Conservation (phyloP, 2,797 vertebrate genomes). For the Epinephelus malabaricus region DNA sequence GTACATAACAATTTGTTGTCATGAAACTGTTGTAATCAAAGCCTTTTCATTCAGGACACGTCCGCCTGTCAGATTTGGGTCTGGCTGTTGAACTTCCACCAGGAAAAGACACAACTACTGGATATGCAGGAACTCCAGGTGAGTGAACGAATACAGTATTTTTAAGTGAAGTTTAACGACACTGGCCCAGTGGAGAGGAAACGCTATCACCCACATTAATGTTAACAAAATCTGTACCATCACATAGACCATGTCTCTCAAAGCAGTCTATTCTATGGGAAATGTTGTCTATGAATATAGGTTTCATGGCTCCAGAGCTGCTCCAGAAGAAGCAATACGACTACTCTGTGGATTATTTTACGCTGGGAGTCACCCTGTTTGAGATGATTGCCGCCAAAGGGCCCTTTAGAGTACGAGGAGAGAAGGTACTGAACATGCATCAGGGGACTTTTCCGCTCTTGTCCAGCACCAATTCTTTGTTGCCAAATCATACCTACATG, state of each 20-base stretch:
- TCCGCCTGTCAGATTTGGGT: constrained; percentile 87
- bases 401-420: constrained; percentile 84
- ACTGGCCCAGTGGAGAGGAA: neutral
- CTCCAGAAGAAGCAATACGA: constrained; percentile 84
- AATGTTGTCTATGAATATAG: constrained; percentile 54
- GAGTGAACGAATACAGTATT: constrained; percentile 1
- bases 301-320: constrained; percentile 88
- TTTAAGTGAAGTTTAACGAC: neutral
- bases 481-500: neutral
- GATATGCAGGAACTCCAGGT: constrained; percentile 88
- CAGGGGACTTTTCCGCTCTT: neutral
- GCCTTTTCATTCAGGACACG: constrained; percentile 76
- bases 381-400: constrained; percentile 88
- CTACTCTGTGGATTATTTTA: constrained; percentile 87
- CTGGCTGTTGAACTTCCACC: constrained; percentile 85
- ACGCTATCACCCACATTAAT: neutral
- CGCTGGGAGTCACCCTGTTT: constrained; percentile 85
- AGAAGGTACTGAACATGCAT: constrained; percentile 72
- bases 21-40: constrained; percentile 18
- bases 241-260: neutral
- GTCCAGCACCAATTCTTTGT: neutral
- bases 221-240: neutral
- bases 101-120: constrained; percentile 83
- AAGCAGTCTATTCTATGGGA: neutral
- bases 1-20: neutral